Conservation (phyloP, 2,113 vertebrate genomes). For the Carassius auratus region DNA sequence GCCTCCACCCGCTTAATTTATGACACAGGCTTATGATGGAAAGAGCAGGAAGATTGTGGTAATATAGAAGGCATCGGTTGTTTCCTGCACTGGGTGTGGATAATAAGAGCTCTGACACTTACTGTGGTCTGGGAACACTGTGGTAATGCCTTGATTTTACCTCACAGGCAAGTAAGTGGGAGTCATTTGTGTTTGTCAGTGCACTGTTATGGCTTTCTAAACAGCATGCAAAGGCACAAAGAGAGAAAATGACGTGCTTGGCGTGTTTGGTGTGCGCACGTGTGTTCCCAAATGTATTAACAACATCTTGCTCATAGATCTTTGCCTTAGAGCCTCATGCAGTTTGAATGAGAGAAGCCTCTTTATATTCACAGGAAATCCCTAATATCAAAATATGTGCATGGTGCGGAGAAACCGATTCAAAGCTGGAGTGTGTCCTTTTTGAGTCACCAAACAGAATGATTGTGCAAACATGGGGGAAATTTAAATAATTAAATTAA, state of each 20-base stretch:
- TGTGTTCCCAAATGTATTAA: conserved; percentile 5
- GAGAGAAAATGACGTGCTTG: conserved; percentile 25
- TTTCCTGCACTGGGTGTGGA: conserved; percentile 34
- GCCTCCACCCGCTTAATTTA: conserved; percentile 47
- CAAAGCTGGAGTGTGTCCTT: not conserved
- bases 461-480: not conserved
- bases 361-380: conserved; percentile 39
- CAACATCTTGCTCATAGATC: conserved; percentile 37
- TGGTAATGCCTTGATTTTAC: conserved; percentile 36
- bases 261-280: not conserved
- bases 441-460: not conserved
- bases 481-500: too few species aligned
- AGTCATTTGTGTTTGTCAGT: conserved; percentile 27
- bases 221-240: conserved; percentile 29
- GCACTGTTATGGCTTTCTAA: conserved; percentile 18
- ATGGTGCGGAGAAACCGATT: not conserved
- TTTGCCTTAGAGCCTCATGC: conserved; percentile 18
- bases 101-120: conserved; percentile 16
- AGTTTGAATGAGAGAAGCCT: conserved; percentile 24
- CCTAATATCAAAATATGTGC: conserved; percentile 26
- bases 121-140: conserved; percentile 32
- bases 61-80: not conserved
- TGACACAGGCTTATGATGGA: conserved; percentile 43
- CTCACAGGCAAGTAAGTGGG: conserved; percentile 4
- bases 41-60: conserved; percentile 54